A percentile compares a stretch with the other conserved stretches of the same genome.
Conservation (phyloP, 2,797 vertebrate genomes). For the Mastacembelus armatus region DNA sequence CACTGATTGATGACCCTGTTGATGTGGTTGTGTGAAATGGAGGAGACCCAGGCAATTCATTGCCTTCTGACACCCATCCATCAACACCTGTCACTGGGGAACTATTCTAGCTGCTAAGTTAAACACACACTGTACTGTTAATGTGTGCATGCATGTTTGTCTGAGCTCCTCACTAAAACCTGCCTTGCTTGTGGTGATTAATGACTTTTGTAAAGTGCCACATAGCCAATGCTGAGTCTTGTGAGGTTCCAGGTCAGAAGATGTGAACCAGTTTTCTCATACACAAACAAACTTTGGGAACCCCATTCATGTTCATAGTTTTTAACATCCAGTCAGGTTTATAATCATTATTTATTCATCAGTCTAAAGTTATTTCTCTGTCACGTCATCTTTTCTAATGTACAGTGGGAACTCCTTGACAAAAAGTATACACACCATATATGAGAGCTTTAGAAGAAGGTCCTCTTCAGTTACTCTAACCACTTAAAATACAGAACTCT, state of each 20-base stretch:
- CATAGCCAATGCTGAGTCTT: constrained; percentile 17
- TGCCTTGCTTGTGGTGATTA: constrained; percentile 35
- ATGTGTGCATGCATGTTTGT: constrained; percentile 22
- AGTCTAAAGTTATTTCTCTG: too few species aligned
- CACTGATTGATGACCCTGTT: constrained; percentile 68
- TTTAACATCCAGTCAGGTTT: background rate
- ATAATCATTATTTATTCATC: too few species aligned
- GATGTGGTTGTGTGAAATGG: constrained; percentile 67
- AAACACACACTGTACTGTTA: constrained; percentile 65
- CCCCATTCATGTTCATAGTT: background rate
- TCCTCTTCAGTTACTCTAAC: too few species aligned
- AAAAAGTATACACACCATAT: too few species aligned
- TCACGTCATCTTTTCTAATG: too few species aligned
- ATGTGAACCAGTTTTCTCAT: constrained; percentile 21
- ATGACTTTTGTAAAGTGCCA: constrained; percentile 69
- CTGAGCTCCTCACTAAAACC: constrained; percentile 40
- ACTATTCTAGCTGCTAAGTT: constrained; percentile 63
- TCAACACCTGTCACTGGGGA: constrained; percentile 62
- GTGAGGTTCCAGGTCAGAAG: constrained; percentile 32
- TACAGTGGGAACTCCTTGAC: too few species aligned
- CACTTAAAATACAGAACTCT: too few species aligned
- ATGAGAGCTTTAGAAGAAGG: too few species aligned
- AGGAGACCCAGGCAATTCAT: constrained; percentile 63
- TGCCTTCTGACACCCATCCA: constrained; percentile 67
- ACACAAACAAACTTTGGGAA: background rate